Evolutionary conservation across 2,113 vertebrate genomes (phyloP).

Genomic region (Solea senegalensis): DNA sequence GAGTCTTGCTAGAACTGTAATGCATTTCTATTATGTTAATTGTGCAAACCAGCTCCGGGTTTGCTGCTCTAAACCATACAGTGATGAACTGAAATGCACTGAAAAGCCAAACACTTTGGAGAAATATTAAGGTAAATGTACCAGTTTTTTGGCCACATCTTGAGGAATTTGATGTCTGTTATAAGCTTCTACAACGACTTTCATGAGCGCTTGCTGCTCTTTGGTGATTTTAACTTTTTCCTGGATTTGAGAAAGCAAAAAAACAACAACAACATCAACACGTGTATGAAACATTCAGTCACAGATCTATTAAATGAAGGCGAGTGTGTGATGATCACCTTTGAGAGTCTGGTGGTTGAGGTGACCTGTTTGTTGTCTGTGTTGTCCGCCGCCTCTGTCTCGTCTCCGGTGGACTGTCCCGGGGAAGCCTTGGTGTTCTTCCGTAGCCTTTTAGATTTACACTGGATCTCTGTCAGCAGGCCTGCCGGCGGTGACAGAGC

Average conservation of each 20-base stretch:
- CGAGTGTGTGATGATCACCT: constrained; percentile 73
- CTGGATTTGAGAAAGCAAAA: constrained; percentile 75
- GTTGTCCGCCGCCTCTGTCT: constrained; percentile 81
- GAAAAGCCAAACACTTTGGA: background rate
- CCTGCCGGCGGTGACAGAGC: constrained; percentile 76
- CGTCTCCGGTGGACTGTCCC: constrained; percentile 81
- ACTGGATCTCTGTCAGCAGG: constrained; percentile 97
- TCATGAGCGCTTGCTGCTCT: constrained; percentile 88
- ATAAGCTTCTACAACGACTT: constrained; percentile 91
- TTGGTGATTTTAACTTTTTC: constrained; percentile 90
- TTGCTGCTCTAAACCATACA: too few species aligned
- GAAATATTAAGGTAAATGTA: constrained; percentile 66
- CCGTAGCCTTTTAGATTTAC: constrained; percentile 94
- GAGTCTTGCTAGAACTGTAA: too few species aligned
- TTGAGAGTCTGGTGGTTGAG: constrained; percentile 89
- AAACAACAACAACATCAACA: constrained; percentile 40
- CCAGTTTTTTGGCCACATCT: constrained; percentile 93
- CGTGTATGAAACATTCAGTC: background rate
- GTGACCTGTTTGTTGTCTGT: constrained; percentile 90
- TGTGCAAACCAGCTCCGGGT: too few species aligned
- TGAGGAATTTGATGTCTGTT: constrained; percentile 93
- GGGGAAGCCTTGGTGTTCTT: constrained; percentile 88
- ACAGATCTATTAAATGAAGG: background rate
- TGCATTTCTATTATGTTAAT: too few species aligned
- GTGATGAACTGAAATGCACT: too few species aligned